Conservation (phyloP, 1,140 invertebrate species). For the Melipona quadrifasciata region DNA sequence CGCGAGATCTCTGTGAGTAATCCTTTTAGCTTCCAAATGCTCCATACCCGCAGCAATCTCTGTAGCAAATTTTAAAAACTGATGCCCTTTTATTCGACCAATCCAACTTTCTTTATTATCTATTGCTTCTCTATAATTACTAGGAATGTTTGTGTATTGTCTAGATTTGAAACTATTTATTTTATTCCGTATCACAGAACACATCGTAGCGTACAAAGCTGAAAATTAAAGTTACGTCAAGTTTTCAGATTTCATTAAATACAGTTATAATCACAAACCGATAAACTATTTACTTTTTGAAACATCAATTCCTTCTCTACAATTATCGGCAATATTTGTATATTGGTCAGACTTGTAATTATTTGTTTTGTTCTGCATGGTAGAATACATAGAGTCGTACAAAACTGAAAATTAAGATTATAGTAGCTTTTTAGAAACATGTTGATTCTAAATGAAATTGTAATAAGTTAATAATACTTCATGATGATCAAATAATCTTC, state of each 20-base stretch:
- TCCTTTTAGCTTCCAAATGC: conserved; percentile 78
- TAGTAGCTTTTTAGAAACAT: background rate
- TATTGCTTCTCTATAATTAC: background rate
- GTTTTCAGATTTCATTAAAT: background rate
- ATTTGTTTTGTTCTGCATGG: background rate
- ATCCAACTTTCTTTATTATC: background rate
- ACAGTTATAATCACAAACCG: background rate
- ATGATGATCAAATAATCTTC: background rate
- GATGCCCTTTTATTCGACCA: conserved; percentile 14
- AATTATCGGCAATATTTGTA: conserved; percentile 24
- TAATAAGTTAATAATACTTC: background rate
- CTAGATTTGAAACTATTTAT: background rate
- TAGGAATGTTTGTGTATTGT: conserved; percentile 42
- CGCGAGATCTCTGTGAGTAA: conserved; percentile 94
- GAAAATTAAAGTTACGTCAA: background rate
- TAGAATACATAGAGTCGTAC: background rate
- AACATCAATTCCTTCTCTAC: background rate
- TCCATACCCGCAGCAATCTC: conserved; percentile 61
- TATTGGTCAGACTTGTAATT: conserved; percentile 29
- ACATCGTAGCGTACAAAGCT: conserved; percentile 8
- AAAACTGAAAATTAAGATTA: background rate
- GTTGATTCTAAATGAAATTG: background rate
- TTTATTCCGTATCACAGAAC: background rate
- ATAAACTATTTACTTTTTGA: conserved; percentile 19
- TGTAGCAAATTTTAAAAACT: conserved; percentile 56